phyloP scores from a whole-genome alignment of 2,113 vertebrate genomes.

The Shinisaurus crocodilurus region DNA sequence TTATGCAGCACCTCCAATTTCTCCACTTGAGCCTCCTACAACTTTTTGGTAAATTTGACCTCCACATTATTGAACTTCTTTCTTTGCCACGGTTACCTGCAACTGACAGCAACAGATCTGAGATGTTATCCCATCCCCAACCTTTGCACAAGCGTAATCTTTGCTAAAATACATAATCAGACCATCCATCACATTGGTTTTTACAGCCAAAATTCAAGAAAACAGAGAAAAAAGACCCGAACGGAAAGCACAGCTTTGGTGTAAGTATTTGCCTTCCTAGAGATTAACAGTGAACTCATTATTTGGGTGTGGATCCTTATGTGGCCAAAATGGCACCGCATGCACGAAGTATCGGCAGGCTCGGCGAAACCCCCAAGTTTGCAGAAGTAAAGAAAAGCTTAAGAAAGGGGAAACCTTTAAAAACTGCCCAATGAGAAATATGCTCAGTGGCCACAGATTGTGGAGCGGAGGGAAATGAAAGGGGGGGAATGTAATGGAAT shows the following conservation, averaged over 20 bases:
- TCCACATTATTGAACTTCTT: neutral
- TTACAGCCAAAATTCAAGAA: conserved; percentile 72
- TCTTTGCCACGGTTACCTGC: too few relatives aligned
- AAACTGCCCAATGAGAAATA: neutral
- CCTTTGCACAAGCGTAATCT: neutral
- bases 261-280: conserved; percentile 18
- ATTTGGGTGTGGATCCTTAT: too few relatives aligned
- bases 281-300: neutral
- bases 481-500: neutral
- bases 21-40: neutral
- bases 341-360: neutral
- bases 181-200: neutral
- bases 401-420: neutral
- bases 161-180: neutral
- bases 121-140: neutral
- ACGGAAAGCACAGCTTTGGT: conserved; percentile 57
- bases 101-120: neutral
- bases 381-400: neutral
- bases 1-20: neutral
- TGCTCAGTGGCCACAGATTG: neutral
- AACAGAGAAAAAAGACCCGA: conserved; percentile 53
- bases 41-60: neutral
- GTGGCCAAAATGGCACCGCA: neutral
- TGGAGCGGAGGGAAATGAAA: too few relatives aligned
- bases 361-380: neutral